phyloP scores from a whole-genome alignment of 2,888 invertebrate genomes.

The Polia nebulosa region DNA sequence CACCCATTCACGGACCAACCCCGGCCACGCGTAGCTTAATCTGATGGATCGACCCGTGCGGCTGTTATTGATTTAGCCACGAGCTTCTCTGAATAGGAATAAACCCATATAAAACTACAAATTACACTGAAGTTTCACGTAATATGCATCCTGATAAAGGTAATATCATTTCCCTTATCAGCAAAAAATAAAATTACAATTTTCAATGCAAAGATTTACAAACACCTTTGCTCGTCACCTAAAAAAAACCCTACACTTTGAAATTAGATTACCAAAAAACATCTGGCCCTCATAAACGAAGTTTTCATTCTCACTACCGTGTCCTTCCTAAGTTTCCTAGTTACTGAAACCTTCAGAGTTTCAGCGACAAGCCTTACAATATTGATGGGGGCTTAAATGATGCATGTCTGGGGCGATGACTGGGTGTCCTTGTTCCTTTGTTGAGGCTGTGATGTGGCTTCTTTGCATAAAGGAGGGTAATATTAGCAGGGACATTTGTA shows the following conservation, averaged over 20 bases:
- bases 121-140: too few relatives aligned
- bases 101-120: too few relatives aligned
- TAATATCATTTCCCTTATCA: too few relatives aligned
- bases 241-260: not conserved
- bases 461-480: not conserved
- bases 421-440: conserved; percentile 10
- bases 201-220: too few relatives aligned
- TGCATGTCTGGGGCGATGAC: conserved; percentile 25
- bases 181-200: too few relatives aligned
- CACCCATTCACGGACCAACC: too few relatives aligned
- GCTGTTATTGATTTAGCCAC: too few relatives aligned
- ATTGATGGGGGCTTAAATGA: conserved; percentile 44
- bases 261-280: conserved; percentile 22
- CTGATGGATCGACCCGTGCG: too few relatives aligned
- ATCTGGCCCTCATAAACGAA: not conserved
- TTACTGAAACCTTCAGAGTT: conserved; percentile 40
- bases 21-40: too few relatives aligned
- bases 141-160: too few relatives aligned
- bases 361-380: conserved; percentile 35
- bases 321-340: conserved; percentile 38
- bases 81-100: too few relatives aligned
- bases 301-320: not conserved
- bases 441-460: not conserved
- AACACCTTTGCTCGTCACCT: too few relatives aligned
- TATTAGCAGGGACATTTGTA: not conserved